Evolutionary conservation across 1,140 invertebrate species (phyloP).

Genomic region (Pogonognathellus flavescens): DNA sequence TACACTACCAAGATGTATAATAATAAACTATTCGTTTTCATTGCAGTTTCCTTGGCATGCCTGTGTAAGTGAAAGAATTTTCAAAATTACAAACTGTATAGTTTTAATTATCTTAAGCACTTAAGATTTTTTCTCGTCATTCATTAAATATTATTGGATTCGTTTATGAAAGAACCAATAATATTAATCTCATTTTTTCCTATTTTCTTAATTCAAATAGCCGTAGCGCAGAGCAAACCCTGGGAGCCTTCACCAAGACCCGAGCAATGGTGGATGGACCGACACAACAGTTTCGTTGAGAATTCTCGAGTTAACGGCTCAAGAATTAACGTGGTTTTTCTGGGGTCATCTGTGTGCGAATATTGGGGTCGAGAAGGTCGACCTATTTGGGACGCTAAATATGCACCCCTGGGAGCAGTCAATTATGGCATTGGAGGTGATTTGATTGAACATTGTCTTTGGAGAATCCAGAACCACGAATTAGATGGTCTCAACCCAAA

Average conservation of each 20-base stretch:
- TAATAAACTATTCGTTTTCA: too few species aligned
- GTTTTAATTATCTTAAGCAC: too few species aligned
- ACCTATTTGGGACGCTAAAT: slow-evolving; percentile 54
- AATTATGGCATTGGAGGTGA: slow-evolving; percentile 76
- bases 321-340: slow-evolving; percentile 24
- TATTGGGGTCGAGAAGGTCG: slow-evolving; percentile 18
- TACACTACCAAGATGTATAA: too few species aligned
- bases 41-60: too few species aligned
- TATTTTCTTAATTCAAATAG: too few species aligned
- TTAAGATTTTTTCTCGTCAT: too few species aligned
- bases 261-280: slow-evolving; percentile 34
- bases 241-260: slow-evolving; percentile 32
- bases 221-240: neutral
- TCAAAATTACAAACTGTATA: too few species aligned
- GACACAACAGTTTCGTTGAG: slow-evolving; percentile 20
- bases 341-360: slow-evolving; percentile 25
- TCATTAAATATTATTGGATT: too few species aligned
- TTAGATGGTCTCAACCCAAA: slow-evolving; percentile 73
- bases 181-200: too few species aligned
- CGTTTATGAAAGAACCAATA: too few species aligned
- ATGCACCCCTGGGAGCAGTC: slow-evolving; percentile 66
- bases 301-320: slow-evolving; percentile 7
- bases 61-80: too few species aligned
- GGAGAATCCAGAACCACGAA: slow-evolving; percentile 75
- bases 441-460: slow-evolving; percentile 74